These are phyloP conservation scores for Toxotes jaculatrix DNA, from an alignment of 2,113 vertebrate genomes.

Conservation along the genomic window DNA sequence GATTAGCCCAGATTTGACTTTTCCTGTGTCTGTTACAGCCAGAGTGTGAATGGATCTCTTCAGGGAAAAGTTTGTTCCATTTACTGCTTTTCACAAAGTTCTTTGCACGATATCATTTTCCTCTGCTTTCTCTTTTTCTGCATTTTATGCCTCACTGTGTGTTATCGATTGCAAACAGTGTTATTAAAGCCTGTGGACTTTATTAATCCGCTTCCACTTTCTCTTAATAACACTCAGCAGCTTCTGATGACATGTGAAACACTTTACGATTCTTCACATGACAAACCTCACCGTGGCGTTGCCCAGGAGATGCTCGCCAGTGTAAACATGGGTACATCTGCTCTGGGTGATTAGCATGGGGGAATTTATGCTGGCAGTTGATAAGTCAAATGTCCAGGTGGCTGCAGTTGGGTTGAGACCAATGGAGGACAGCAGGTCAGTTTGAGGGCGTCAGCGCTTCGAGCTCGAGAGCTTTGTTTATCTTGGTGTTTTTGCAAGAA, in stretches of 20 bases:
- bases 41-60: background rate
- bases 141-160: background rate
- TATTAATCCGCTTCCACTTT: background rate
- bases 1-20: conserved; percentile 17
- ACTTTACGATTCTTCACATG: background rate
- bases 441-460: background rate
- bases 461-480: background rate
- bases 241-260: background rate
- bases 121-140: background rate
- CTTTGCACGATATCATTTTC: too few species aligned
- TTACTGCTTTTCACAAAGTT: background rate
- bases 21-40: background rate
- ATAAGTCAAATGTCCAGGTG: conserved; percentile 60
- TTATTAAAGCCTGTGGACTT: background rate
- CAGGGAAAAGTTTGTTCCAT: background rate
- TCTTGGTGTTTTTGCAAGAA: background rate
- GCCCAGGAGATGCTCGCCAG: conserved; percentile 26
- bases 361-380: conserved; percentile 45
- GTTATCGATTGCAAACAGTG: background rate
- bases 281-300: background rate
- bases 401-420: conserved; percentile 18
- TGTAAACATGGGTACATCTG: conserved; percentile 10
- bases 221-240: background rate
- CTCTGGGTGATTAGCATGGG: conserved; percentile 11
- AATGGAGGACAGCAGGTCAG: background rate